Base-by-base conservation (phyloP, 2,888 invertebrate species). In the Nephrotoma flavescens region DNA sequence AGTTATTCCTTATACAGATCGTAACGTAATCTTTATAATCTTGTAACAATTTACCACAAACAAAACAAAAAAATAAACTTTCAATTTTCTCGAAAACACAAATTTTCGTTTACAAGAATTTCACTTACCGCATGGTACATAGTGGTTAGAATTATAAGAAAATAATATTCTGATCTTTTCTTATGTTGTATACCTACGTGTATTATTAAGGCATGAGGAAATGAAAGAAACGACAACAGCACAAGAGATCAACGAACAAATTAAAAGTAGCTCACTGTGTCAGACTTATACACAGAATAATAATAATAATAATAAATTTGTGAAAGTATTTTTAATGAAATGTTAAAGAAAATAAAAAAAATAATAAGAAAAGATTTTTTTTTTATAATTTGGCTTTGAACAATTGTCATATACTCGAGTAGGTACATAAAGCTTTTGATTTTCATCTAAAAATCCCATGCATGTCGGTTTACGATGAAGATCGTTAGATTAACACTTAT, bases 261-360 rank as follows among this genome's bases (percentile, higher is more conserved):
- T 42, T 42, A 84, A 84, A 85, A 85, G 85, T 85, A 85, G 85
- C 85, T 85, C 85, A 85, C 42, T 85, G 19, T 85, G 85, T 85
- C 85, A 85, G 85, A 85, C 85, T 19, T 19, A 85, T 7, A 44
- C 44, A 85, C 42, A 84, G n/a, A 12, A 12, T 47, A 11, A 42
- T n/a, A 84, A 42, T 15, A 42, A 42, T 42, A n/a, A 84, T 15
- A 84, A 42, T 42, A 84, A 84, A 84, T 19, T 85, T 85, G 85
- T 85, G 85, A 85, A 85, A 85, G 85, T 85, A 85, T 85, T 44
- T 44, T 85, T 84, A 15, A 71, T 71, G 31, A 71, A 71, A 71
- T 71, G 71, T 71, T 71, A 71, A 71, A 71, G 71, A 71, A 71
- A 71, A 71, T 31, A 71, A 12, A 71, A 31, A 31, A 31, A 31